Evolutionary conservation across 30 jellyfish, hydroid and myxozoan genomes (phyloP).

Genomic region (Chrysaora quinquecirrha): DNA sequence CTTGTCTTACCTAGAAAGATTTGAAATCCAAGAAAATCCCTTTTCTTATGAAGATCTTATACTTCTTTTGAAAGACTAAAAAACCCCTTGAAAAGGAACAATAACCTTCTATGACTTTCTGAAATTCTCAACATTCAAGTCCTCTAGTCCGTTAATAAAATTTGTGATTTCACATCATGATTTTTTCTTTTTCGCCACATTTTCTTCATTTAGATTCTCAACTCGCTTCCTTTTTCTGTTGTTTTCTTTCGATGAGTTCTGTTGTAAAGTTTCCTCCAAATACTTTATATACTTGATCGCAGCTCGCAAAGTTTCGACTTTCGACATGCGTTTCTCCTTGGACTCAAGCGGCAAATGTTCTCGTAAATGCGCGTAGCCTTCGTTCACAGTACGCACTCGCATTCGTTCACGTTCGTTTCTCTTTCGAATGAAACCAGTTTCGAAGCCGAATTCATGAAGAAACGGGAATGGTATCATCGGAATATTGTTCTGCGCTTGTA

Average conservation of each 20-base stretch:
- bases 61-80: too few species aligned
- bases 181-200: too few species aligned
- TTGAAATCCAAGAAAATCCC: too few species aligned
- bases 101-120: too few species aligned
- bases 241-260: conserved; percentile 22
- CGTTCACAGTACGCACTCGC: conserved; percentile 96
- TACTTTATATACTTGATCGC: conserved; percentile 83
- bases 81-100: too few species aligned
- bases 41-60: too few species aligned
- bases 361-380: conserved; percentile 89
- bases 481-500: conserved; percentile 39
- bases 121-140: too few species aligned
- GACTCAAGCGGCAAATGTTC: conserved; percentile 88
- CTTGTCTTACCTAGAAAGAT: too few species aligned
- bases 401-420: conserved; percentile 94
- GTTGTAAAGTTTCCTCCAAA: conserved; percentile 58
- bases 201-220: background rate
- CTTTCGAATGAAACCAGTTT: conserved; percentile 93
- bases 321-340: conserved; percentile 86
- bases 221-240: conserved; percentile 25
- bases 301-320: conserved; percentile 90
- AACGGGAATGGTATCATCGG: conserved; percentile 72
- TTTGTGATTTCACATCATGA: too few species aligned
- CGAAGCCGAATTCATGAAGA: conserved; percentile 74
- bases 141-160: too few species aligned